Base-by-base conservation (phyloP, 2,113 vertebrate species). In the Calyptommatus sinebrachiatus region DNA sequence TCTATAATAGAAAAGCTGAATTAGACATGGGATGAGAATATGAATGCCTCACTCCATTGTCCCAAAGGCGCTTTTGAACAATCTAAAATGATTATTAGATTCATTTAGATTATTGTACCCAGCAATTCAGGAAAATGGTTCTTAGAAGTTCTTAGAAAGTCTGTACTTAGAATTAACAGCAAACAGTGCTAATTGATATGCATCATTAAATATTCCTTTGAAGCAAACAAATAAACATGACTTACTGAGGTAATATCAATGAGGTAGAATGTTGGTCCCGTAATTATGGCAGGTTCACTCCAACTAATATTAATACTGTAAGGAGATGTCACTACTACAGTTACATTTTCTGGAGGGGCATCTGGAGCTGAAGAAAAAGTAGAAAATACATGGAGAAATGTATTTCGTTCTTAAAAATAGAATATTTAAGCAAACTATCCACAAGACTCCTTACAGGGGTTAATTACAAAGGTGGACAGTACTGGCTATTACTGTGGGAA, bases 221-320 rank as follows among this genome's bases (percentile, higher is more conserved):
- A 60, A 88, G 1, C 4, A 2, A 73, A 86, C 18, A 4, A 35
- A 62, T 1, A 68, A 41, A 70, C 41, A 65, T 68, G 86, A n/a
- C 94, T 95, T 94, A 96, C 94, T 74, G 93, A 93, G 76, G 90
- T 91, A 74, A 99, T 73, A 50, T 97, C 94, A 77, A 99, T 94
- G 80, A 99, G 94, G 88, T 99, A 99, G 66, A 94, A 96, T 0
- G 95, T 99, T 48, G 96, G 97, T 83, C 98, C 98, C 0, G 97
- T 97, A 70, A 99, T 92, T 88, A 97, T 46, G 66, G 83, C 83
- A 71, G 98, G 98, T 81, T 96, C 91, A 9, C 84, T 93, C 98
- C 98, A 99, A 71, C 84, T 91, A 84, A 99, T 93, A 84, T 85
- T 95, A 87, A 99, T 92, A 80, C 94, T 95, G 76, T 92, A 94